These are phyloP conservation scores for Hippolais icterina DNA, from an alignment of 2,113 vertebrate species.

Conservation along the genomic window DNA sequence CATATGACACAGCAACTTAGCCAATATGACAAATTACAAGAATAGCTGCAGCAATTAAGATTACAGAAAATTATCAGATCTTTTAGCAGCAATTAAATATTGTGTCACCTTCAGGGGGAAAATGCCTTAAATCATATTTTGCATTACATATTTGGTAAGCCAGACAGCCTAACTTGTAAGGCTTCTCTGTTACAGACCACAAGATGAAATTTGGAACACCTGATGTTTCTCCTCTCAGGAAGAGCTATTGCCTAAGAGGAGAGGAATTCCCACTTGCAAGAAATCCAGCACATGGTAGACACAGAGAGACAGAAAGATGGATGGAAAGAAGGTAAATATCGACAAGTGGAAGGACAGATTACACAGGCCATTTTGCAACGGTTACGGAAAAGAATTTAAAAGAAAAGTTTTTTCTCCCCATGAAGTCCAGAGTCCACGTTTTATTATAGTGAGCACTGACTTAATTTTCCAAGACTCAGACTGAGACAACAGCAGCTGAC, in stretches of 20 bases:
- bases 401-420: background rate
- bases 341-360: slow-evolving; percentile 45
- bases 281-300: slow-evolving; percentile 5
- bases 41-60: background rate
- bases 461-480: slow-evolving; percentile 59
- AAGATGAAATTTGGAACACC: background rate
- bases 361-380: slow-evolving; percentile 1
- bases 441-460: slow-evolving; percentile 52
- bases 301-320: background rate
- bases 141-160: background rate
- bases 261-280: background rate
- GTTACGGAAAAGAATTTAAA: slow-evolving; percentile 48
- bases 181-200: slow-evolving; percentile 6
- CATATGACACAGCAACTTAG: background rate
- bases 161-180: background rate
- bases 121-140: background rate
- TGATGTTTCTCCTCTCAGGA: slow-evolving; percentile 1
- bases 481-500: slow-evolving; percentile 64
- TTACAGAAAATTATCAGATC: slow-evolving; percentile 10
- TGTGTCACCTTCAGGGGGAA: background rate
- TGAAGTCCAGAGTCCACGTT: slow-evolving; percentile 47
- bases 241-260: background rate
- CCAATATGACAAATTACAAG: background rate
- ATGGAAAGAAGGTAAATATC: slow-evolving; percentile 44
- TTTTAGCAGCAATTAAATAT: slow-evolving; percentile 4